Evolutionary conservation across 2,888 invertebrate genomes (phyloP), one percentile per base, ranked within the genome.

Genomic region (Dermolepida albohirtum): DNA sequence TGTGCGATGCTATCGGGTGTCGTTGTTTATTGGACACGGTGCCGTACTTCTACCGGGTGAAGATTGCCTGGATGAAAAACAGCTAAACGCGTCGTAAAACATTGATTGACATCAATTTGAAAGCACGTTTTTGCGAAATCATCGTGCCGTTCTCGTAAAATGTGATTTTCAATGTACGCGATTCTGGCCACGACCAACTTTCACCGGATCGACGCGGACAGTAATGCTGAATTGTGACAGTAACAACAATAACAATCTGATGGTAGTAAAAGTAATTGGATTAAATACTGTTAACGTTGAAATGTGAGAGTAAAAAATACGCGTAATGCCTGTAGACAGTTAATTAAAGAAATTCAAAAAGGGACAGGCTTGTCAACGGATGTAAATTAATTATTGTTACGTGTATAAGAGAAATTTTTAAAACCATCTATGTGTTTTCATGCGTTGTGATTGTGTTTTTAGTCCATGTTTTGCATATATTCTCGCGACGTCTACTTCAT

Each of bases 51-150:
- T 29, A 27, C 11, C 10, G 12, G 11, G 51, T n/a, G 29, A 51
- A 29, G 51, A 51, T 51, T 51, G 34, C 11, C 29, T 8, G 29
- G 34, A 34, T 34, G 29, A 14, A 51, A 51, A n/a, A 51, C 29
- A 14, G 51, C 51, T 12, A 51, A 51, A 29, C 51, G 12, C 29
- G 51, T 34, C 51, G 51, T 51, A 34, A 51, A 51, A 12, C 51
- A 51, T 34, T 51, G 51, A 51, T 34, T 51, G 51, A 51, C 51
- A 51, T 8, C 29, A 34, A 51, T 51, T 51, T 51, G 51, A 29
- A 51, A 51, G 34, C 51, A 51, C 29, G 51, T 29, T 51, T 51
- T 51, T 51, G 34, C 51, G 51, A 51, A 51, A 51, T 51, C 27
- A 51, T 51, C 51, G 49, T 22, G 11, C 10, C 49, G 49, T 49